Evolutionary conservation across 2,797 vertebrate species (phyloP), one percentile per base, ranked within the genome.

Genomic region (Sarcoramphus papa): DNA sequence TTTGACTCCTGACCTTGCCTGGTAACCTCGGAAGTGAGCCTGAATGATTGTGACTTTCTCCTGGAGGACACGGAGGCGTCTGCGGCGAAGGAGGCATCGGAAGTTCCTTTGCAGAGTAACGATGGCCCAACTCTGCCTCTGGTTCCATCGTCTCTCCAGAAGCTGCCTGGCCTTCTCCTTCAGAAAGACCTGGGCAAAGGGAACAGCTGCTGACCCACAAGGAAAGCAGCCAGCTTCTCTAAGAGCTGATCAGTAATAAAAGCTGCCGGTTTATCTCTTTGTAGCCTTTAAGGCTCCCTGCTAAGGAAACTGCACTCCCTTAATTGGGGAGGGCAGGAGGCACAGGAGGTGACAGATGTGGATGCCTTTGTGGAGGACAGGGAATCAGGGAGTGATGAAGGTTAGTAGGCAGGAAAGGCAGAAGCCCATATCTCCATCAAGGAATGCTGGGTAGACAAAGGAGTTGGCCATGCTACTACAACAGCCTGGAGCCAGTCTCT

Each of bases 11-110:
- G 67, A 99, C 99, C 99, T 99, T 97, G 99, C 98, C 98, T 99
- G 99, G 92, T 99, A 98, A n/a, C 99, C 99, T 63, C 98, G 95
- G 90, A 99, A 98, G 27, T 98, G 98, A 82, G 99, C 99, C 97
- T 99, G 99, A 87, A 99, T 98, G 80, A 99, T 9, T 2, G 98
- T 98, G 95, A 98, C 98, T 92, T 99, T 99, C 95, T 98, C 96
- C 57, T 98, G 98, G 95, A 99, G 98, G 91, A 98, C 97, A 33
- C 87, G 98, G 95, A 99, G 99, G 96, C 98, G 98, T 74, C 98
- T 98, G 69, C 95, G 98, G 63, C 92, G 98, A 68, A 99, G 97
- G 74, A 99, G 98, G 51, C 97, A 89, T 3, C 98, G 96, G 76
- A 99, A 99, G 92, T 99, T 98, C 57, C 98, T 98, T 97, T 99